These are phyloP conservation scores for Muscicapa striata DNA, from an alignment of 2,797 vertebrate genomes.

Conservation along the genomic window DNA sequence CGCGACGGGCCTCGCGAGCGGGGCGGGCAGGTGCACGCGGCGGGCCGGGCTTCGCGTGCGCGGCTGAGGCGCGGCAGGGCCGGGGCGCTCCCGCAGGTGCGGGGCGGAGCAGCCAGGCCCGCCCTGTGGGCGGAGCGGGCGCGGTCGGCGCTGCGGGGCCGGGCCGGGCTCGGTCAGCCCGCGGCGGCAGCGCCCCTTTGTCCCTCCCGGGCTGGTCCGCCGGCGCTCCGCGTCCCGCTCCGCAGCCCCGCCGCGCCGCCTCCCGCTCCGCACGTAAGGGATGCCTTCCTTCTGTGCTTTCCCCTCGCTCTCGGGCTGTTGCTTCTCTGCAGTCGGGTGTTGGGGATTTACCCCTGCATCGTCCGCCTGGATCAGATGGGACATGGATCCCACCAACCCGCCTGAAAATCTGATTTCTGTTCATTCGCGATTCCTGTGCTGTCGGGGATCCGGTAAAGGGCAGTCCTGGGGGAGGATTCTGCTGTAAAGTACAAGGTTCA, in stretches of 20 bases:
- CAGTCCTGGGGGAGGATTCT: not conserved
- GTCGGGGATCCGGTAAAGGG: accelerated
- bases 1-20: not conserved
- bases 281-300: not conserved
- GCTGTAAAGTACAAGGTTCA: not conserved
- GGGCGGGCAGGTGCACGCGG: too few species aligned
- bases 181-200: not conserved
- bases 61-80: not conserved
- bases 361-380: not conserved
- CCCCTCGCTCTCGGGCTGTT: not conserved
- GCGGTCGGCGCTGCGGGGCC: not conserved
- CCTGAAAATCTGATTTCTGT: not conserved
- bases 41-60: not conserved
- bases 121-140: not conserved
- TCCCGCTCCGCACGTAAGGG: not conserved
- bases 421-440: not conserved
- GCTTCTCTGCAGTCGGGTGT: not conserved
- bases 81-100: not conserved
- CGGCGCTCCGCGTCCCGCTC: not conserved
- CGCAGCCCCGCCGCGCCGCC: not conserved
- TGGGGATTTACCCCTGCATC: accelerated
- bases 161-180: not conserved
- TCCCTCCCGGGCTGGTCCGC: not conserved
- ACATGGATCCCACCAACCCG: not conserved
- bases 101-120: not conserved